A percentile compares a stretch with the other conserved stretches of the same genome.
Evolutionary conservation across 2,113 vertebrate genomes (phyloP).

Genomic region (Ifrita kowaldi): DNA sequence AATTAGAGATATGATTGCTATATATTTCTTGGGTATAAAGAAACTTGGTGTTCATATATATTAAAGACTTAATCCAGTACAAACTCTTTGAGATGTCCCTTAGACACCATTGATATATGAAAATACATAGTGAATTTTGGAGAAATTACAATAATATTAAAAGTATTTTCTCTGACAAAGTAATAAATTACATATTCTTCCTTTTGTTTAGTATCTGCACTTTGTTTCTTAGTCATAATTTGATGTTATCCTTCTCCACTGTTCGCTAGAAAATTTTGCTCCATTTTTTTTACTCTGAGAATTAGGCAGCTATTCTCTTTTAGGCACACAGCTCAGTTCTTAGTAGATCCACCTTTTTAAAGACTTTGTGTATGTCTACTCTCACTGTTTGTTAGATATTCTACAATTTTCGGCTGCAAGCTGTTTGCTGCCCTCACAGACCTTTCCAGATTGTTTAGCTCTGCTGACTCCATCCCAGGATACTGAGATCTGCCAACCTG

Average conservation of each 20-base stretch:
- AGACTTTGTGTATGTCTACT: background rate
- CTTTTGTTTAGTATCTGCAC: background rate
- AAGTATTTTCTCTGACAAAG: background rate
- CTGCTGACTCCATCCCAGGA: background rate
- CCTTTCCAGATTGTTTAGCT: background rate
- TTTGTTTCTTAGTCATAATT: background rate
- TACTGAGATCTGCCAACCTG: background rate
- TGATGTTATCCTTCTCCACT: background rate
- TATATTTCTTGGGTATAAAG: background rate
- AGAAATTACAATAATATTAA: background rate
- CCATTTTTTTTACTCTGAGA: background rate
- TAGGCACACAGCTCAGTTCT: background rate
- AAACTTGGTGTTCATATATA: background rate
- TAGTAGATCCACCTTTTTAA: background rate
- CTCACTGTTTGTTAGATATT: background rate
- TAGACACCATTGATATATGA: background rate
- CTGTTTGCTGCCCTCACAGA: background rate
- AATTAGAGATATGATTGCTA: background rate
- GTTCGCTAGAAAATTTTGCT: background rate
- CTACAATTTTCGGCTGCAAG: background rate
- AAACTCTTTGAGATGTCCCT: background rate
- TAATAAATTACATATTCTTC: background rate
- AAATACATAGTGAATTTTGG: background rate
- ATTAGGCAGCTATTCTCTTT: background rate
- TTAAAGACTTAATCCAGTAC: background rate